Base-by-base conservation (phyloP, 64 coral and sea anemone species). In the Trachythela sp. region DNA sequence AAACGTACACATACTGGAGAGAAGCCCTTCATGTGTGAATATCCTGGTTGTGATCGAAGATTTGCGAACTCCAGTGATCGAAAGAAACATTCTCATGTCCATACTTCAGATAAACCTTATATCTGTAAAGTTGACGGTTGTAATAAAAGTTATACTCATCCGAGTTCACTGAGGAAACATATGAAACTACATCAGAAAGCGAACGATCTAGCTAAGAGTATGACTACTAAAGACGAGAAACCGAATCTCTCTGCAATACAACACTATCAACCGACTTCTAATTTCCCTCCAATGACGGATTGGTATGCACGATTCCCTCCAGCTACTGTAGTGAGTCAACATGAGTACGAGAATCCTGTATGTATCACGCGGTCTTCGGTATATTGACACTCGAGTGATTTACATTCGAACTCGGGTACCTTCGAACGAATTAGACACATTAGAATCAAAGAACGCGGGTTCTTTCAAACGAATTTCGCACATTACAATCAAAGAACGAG, bases 181-280 rank as follows among this genome's bases (percentile, higher is more conserved):
- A 80, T 80, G 75, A 80, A 80, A 80, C 75, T 80, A 80, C 75
- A 80, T 80, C 75, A 80, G 75, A 80, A 80, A 39, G 75, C 75
- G 31, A 80, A 80, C 75, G 75, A 80, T 80, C 75, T 80, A 17
- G 75, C 75, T 36, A 80, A 80, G 37, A 29, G 20, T 9, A 20
- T 80, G 75, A 27, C 56, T 26, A 34, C 31, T 37, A 80, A 80
- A 22, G 75, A 80, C 15, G 75, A 80, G 75, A 80, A 80, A 39
- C 31, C 75, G 15, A 80, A 15, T 39, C 31, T 80, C 20, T 18
- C 75, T 37, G 37, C 15, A 10, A 35, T 39, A 10, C 75, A 35
- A 80, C 75, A 80, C 33, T 80, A 29, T 80, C 75, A 80, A 80
- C 27, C 75, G 26, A 80, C 27, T 37, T 13, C 75, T 15, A 80